Conservation (phyloP, 1,140 invertebrate species). For the Apolygus lucorum region DNA sequence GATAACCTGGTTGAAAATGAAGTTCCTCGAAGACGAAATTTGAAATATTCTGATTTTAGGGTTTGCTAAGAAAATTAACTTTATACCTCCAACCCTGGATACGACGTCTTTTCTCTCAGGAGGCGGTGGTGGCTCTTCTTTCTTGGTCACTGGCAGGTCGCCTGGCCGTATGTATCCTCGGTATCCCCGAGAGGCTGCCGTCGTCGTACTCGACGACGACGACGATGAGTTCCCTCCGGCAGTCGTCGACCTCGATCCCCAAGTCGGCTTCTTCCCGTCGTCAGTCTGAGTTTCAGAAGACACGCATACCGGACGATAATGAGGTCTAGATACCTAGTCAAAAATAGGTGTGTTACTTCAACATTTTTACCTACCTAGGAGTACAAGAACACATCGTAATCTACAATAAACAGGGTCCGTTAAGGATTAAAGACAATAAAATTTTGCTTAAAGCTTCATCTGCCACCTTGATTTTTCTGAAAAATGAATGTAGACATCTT, state of each 20-base stretch:
- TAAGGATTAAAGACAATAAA: too few relatives aligned
- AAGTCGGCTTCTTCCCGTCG: constrained; percentile 21
- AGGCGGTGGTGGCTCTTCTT: constrained; percentile 14
- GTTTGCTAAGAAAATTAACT: too few relatives aligned
- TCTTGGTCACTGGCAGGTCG: background rate
- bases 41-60: too few relatives aligned
- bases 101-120: constrained; percentile 1
- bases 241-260: constrained; percentile 1
- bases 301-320: constrained; percentile 23
- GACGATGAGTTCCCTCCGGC: background rate
- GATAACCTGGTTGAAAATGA: too few relatives aligned
- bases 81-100: constrained; percentile 16
- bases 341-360: background rate
- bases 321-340: constrained; percentile 22
- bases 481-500: too few relatives aligned
- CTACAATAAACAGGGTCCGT: too few relatives aligned
- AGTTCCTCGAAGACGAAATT: too few relatives aligned
- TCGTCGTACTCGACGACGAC: constrained; percentile 1
- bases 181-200: background rate
- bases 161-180: constrained; percentile 10
- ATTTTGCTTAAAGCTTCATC: too few relatives aligned
- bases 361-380: too few relatives aligned
- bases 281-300: constrained; percentile 29
- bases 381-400: too few relatives aligned
- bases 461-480: too few relatives aligned